Evolutionary conservation across 2,888 invertebrate genomes (phyloP).

Genomic region (Mythimna albipuncta): DNA sequence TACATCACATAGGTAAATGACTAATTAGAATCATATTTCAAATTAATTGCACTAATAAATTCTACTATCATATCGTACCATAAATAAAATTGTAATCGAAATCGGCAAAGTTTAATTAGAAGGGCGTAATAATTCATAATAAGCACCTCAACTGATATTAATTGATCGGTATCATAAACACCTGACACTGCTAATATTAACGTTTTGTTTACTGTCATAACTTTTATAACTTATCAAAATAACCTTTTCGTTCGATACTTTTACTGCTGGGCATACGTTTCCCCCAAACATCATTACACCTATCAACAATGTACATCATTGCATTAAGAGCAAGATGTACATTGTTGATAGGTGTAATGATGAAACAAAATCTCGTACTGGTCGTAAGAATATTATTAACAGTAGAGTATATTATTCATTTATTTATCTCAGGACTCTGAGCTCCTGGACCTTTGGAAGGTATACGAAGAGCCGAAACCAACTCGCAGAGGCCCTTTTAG

Average conservation of each 20-base stretch:
- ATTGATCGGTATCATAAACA: constrained; percentile 59
- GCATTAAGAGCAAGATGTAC: no score
- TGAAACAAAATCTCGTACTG: no score
- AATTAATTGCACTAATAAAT: constrained; percentile 59
- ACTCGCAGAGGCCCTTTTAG: no score
- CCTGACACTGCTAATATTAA: constrained; percentile 37
- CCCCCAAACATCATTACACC: no score
- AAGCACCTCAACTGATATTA: constrained; percentile 44
- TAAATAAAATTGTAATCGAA: constrained; percentile 61
- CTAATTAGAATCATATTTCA: constrained; percentile 52
- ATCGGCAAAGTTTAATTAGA: constrained; percentile 64
- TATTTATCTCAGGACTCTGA: no score
- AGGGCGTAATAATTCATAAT: constrained; percentile 54
- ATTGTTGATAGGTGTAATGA: no score
- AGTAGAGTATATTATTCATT: no score
- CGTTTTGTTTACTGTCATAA: background rate
- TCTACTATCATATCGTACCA: constrained; percentile 45
- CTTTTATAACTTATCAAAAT: background rate
- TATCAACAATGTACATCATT: no score
- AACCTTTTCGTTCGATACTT: background rate
- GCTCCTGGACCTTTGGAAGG: no score
- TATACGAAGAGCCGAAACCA: no score
- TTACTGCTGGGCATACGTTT: no score
- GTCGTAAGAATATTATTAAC: no score
- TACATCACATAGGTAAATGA: constrained; percentile 20